Conservation (phyloP, 2,113 vertebrate species). For the Saccopteryx bilineata region DNA sequence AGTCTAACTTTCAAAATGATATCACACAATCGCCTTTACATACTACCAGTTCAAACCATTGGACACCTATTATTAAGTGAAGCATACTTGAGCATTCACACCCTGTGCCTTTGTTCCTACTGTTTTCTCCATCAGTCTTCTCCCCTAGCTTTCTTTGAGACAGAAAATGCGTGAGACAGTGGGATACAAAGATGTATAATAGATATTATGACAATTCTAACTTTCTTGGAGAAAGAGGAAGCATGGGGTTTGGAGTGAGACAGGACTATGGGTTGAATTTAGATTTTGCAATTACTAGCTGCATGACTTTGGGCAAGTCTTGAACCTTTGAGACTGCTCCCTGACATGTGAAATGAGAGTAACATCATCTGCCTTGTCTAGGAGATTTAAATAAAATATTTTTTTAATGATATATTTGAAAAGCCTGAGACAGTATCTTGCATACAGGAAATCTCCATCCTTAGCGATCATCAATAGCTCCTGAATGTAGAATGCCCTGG, state of each 20-base stretch:
- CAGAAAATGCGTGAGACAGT: not conserved
- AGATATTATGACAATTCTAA: not conserved
- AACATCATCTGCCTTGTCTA: not conserved
- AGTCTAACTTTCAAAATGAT: constrained; percentile 33
- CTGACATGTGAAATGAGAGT: not conserved
- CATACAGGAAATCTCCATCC: not conserved
- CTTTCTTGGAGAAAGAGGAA: not conserved
- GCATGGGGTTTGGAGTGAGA: not conserved
- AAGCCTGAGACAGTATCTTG: not conserved
- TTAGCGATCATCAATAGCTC: not conserved
- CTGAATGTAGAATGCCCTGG: not conserved
- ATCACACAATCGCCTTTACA: not conserved
- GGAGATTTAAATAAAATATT: too few relatives aligned
- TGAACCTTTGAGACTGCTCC: not conserved
- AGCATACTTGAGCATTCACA: not conserved
- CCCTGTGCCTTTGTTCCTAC: not conserved
- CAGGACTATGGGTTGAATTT: not conserved
- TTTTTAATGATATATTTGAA: not conserved
- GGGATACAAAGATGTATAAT: not conserved
- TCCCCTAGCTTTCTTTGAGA: not conserved
- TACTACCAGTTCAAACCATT: not conserved
- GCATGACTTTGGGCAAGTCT: not conserved
- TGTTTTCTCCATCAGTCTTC: not conserved
- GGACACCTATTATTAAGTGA: not conserved
- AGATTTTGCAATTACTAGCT: not conserved